Conservation (phyloP, 1,140 invertebrate genomes). For the Lethrus apterus region DNA sequence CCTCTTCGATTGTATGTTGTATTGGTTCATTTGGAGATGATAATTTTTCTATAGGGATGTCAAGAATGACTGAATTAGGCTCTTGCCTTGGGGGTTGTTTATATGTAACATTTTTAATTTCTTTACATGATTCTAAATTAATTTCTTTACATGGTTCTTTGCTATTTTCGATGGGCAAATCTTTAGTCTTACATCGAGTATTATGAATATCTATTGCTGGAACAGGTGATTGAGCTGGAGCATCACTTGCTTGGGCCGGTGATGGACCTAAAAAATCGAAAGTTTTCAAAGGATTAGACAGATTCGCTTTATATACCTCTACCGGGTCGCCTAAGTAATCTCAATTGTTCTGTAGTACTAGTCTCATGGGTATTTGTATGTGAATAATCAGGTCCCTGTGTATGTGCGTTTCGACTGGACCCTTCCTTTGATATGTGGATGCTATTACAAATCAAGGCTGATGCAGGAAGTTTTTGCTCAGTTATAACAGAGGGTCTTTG, state of each 20-base stretch:
- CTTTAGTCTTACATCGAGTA: conserved; percentile 9
- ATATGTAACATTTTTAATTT: neutral
- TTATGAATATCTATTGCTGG: conserved; percentile 13
- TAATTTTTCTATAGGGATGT: no score
- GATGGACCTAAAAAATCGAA: conserved; percentile 41
- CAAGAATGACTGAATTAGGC: no score
- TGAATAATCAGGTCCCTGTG: conserved; percentile 11
- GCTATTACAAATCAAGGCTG: conserved; percentile 17
- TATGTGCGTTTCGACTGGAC: conserved; percentile 8
- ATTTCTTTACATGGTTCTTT: neutral
- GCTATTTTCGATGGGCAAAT: neutral
- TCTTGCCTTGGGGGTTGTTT: neutral
- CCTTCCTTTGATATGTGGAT: conserved; percentile 21
- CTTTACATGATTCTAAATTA: neutral
- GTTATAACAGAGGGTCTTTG: conserved; percentile 45
- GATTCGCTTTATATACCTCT: conserved; percentile 16
- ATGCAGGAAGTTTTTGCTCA: conserved; percentile 42
- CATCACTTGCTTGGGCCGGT: conserved; percentile 49
- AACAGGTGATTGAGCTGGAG: conserved; percentile 35
- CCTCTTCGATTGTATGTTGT: neutral
- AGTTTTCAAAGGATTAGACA: no score
- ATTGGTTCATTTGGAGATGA: neutral
- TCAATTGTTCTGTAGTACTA: conserved; percentile 42
- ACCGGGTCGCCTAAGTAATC: conserved; percentile 20
- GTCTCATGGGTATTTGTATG: conserved; percentile 46